Percentiles rank a stretch among this genome's conserved stretches.
phyloP scores from a whole-genome alignment of 2,113 vertebrate species.

The Turnix velox region DNA sequence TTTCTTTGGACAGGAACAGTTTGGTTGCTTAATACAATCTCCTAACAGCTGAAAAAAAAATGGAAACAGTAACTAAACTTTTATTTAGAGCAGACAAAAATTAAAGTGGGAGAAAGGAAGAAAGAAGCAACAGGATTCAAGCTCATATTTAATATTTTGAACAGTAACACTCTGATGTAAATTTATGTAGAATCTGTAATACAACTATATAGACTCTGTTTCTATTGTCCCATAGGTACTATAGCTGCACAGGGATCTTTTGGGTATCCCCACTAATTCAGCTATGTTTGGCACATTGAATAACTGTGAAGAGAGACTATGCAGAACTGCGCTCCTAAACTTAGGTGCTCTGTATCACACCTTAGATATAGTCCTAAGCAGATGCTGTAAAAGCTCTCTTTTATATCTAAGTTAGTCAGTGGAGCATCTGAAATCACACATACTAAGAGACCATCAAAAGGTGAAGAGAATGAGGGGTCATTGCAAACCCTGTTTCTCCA shows the following conservation, averaged over 20 bases:
- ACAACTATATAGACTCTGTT: not conserved
- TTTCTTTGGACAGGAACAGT: conserved; percentile 47
- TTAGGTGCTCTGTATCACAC: not conserved
- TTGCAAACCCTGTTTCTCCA: conserved; percentile 3
- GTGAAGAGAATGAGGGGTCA: not conserved
- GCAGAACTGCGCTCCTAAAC: not conserved
- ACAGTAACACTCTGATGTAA: not conserved
- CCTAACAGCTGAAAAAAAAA: conserved; percentile 51
- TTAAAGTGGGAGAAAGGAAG: not conserved
- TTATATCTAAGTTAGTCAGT: not conserved
- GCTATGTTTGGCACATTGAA: not conserved
- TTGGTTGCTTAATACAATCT: conserved; percentile 4
- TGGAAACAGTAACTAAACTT: conserved; percentile 43
- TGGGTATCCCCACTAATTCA: not conserved
- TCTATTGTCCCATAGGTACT: not conserved
- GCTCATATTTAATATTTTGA: not conserved
- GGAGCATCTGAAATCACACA: not conserved
- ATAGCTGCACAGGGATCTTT: not conserved
- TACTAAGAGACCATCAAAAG: not conserved
- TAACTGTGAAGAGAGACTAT: not conserved
- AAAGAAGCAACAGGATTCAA: not conserved
- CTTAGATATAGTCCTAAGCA: not conserved
- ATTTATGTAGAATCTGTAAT: not conserved
- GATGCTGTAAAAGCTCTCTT: not conserved
- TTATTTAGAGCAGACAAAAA: conserved; percentile 30